Evolutionary conservation across 2,797 vertebrate species (phyloP).

Genomic region (Artibeus jamaicensis): DNA sequence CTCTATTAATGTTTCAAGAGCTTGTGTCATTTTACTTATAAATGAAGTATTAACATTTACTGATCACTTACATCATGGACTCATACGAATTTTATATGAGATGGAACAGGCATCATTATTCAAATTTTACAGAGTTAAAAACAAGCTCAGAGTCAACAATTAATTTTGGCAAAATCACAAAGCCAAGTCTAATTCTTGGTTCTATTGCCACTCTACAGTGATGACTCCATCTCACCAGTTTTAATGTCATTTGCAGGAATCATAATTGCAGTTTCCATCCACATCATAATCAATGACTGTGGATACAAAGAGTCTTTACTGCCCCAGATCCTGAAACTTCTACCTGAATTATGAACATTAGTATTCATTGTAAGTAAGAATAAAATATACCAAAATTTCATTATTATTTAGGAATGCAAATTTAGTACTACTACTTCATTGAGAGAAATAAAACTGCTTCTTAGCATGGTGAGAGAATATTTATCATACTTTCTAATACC

Average conservation of each 20-base stretch:
- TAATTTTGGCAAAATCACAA: neutral
- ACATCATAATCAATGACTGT: neutral
- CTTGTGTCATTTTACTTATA: neutral
- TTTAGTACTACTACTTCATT: neutral
- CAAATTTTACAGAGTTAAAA: neutral
- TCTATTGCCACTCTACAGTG: neutral
- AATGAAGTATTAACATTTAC: neutral
- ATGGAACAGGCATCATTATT: neutral
- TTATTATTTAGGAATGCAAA: neutral
- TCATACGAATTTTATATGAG: neutral
- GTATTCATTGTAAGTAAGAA: neutral
- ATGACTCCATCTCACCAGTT: neutral
- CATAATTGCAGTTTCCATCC: neutral
- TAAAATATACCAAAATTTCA: neutral
- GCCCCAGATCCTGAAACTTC: neutral
- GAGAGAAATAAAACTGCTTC: neutral
- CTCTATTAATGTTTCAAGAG: neutral
- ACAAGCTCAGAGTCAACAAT: neutral
- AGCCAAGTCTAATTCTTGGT: neutral
- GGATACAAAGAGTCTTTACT: neutral
- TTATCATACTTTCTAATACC: neutral
- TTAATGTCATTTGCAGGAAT: neutral
- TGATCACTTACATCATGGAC: neutral
- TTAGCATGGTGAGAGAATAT: neutral
- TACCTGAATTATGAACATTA: neutral